These are phyloP conservation scores for Drosophila tripunctata DNA, from an alignment of 2,888 invertebrate species.

Conservation along the genomic window DNA sequence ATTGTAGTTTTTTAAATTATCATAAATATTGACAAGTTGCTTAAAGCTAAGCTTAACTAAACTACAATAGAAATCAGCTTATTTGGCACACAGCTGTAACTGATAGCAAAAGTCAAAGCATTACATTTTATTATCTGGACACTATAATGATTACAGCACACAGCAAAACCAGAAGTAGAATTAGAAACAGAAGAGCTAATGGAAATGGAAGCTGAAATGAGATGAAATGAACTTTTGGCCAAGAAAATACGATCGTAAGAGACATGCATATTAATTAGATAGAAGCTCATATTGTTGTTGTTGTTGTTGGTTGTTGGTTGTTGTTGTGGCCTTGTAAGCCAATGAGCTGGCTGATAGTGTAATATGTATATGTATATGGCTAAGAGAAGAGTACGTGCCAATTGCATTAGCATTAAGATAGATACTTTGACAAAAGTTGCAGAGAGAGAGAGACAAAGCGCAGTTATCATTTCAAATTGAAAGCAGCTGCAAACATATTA, in stretches of 20 bases:
- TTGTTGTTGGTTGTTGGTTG: no score
- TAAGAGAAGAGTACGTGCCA: constrained; percentile 42
- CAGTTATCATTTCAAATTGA: neutral
- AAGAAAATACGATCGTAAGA: neutral
- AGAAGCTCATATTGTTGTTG: neutral
- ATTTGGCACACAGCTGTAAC: neutral
- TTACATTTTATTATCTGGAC: constrained; percentile 4
- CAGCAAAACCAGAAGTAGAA: constrained; percentile 8
- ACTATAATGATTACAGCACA: constrained; percentile 6
- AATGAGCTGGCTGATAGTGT: constrained; percentile 30
- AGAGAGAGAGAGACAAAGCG: neutral
- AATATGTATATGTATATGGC: no score
- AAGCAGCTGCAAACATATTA: constrained; percentile 34
- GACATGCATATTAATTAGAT: constrained; percentile 21
- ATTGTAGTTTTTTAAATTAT: no score
- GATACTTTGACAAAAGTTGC: constrained; percentile 20
- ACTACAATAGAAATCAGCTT: no score
- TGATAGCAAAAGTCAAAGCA: neutral
- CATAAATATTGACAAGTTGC: no score
- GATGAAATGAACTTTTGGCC: constrained; percentile 1
- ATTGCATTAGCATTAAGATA: constrained; percentile 32
- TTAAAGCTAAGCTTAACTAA: no score
- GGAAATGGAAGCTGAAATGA: neutral
- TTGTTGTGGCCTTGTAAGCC: constrained; percentile 5
- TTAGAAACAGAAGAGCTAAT: no score